Evolutionary conservation across 2,113 vertebrate species (phyloP).

Genomic region (Sinocyclocheilus rhinocerous): DNA sequence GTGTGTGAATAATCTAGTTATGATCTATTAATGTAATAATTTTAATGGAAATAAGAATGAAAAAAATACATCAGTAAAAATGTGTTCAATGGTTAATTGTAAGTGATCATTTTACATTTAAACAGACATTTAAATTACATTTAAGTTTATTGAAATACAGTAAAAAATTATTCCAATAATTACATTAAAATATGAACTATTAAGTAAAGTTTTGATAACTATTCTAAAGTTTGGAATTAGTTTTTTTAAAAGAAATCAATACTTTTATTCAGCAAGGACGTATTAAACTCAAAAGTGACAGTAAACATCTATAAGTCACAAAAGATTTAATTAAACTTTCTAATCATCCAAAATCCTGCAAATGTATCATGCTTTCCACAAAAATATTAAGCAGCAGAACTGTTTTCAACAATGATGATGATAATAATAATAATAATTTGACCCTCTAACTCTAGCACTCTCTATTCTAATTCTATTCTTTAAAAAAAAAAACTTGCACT

Average conservation of each 20-base stretch:
- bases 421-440: not conserved
- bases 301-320: not conserved
- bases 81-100: not conserved
- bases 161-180: not conserved
- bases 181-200: too few species aligned
- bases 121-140: not conserved
- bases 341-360: not conserved
- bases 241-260: too few species aligned
- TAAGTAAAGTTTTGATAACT: not conserved
- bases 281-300: not conserved
- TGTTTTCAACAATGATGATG: not conserved
- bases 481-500: too few species aligned
- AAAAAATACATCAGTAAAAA: not conserved
- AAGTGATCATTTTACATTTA: not conserved
- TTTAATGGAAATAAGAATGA: not conserved
- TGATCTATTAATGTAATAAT: not conserved
- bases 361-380: too few species aligned
- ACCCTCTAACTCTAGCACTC: too few species aligned
- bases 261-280: too few species aligned
- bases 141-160: not conserved
- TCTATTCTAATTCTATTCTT: too few species aligned
- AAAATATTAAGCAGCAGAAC: too few species aligned
- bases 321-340: not conserved
- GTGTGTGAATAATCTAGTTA: too few species aligned
- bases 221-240: too few species aligned